Base-by-base conservation (phyloP, 2,797 vertebrate genomes). In the Acanthurus tractus region DNA sequence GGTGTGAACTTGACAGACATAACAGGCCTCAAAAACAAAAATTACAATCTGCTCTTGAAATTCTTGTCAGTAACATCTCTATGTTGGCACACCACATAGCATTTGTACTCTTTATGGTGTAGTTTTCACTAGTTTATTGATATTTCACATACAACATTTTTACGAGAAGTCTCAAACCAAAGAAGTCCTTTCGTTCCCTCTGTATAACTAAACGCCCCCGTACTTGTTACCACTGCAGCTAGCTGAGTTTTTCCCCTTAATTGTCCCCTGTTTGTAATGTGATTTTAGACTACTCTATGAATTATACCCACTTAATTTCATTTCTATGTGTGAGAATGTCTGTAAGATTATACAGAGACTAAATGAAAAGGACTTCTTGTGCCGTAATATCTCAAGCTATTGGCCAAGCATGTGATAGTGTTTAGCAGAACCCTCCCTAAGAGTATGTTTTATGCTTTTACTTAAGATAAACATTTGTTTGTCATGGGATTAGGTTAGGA, bases 351-450 rank as follows among this genome's bases (percentile, higher is more conserved):
- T 67, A 59, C 70, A 66, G 69, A 54, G 53, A 78, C 78, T 65
- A 66, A 80, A 79, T 82, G 68, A 85, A 85, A 83, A 71, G 58
- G 70, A 25, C 78, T 69, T 87, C 74, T 91, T 88, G 80, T 84
- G 75, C 77, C 78, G 75, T 81, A 64, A 79, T 78, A 84, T 84
- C 67, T 82, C 36, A 83, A 82, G 78, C 82, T 54, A 62, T 36
- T 55, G 63, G 68, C 59, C 59, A 17, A 80, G 80, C 88, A 93
- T 89, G 89, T 92, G 89, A 89, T 67, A 70, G 71, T 71, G 64
- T 90, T 90, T 87, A 90, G 83, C 68, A 52, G 65, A 77, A 79
- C 58, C 49, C 76, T 34, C 72, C 73, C 55, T 73, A 75, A 81
- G 81, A 69, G 61, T 66, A 18, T 38, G 49, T 62, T 67, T 58